A percentile compares a stretch with the other conserved stretches of the same genome.
These are phyloP conservation scores for Sula dactylatra DNA, from an alignment of 2,113 vertebrate genomes.

Conservation along the genomic window DNA sequence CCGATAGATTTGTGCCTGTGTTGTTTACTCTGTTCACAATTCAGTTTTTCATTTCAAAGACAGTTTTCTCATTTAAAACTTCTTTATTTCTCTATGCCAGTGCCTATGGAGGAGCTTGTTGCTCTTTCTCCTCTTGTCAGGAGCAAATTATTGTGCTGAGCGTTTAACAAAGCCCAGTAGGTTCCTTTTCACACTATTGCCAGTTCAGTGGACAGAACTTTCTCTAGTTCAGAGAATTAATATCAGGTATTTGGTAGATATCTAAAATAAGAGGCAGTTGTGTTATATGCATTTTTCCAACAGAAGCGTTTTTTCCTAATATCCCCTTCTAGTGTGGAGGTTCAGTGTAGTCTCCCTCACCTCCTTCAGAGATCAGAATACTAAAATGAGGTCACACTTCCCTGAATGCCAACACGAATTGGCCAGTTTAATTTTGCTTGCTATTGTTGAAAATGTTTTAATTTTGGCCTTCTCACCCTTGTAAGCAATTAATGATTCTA, in stretches of 20 bases:
- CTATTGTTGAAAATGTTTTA: background rate
- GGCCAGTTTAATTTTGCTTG: background rate
- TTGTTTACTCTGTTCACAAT: background rate
- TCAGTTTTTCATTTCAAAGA: background rate
- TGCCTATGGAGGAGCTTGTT: background rate
- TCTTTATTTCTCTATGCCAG: background rate
- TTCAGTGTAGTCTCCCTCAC: background rate
- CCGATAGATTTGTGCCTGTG: background rate
- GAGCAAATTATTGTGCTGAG: background rate
- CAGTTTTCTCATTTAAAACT: background rate
- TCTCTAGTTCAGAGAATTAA: background rate
- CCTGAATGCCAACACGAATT: background rate
- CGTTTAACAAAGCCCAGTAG: background rate
- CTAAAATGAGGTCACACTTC: background rate
- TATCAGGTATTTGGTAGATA: background rate
- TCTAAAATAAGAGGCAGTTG: background rate
- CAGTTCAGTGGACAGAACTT: background rate
- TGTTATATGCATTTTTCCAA: background rate
- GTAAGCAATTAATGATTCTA: background rate
- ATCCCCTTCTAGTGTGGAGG: background rate
- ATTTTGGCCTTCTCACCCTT: background rate
- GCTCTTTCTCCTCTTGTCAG: background rate
- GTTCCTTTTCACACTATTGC: background rate
- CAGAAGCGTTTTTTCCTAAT: background rate
- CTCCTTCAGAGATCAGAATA: background rate